Evolutionary conservation across 1,140 invertebrate genomes (phyloP), one percentile per base, ranked within the genome.

Genomic region (Orussus abietinus): DNA sequence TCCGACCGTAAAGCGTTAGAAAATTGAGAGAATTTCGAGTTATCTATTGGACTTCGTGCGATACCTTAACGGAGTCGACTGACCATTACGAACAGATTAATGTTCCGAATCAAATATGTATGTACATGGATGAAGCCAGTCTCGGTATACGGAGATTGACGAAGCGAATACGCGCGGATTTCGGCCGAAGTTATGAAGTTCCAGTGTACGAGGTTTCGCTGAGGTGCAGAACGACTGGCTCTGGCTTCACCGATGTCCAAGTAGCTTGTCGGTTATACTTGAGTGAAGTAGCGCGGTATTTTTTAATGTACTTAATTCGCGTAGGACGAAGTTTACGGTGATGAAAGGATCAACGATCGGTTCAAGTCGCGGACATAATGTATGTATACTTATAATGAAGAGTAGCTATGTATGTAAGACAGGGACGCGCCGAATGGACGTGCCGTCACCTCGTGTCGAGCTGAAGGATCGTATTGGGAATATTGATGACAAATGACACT

Each of bases 241-340:
- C 35, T 28, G 45, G 41, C 45, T 49, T 47, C 20, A 32, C 45
- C 45, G 29, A 40, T 17, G 32, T 31, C 39, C 37, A 30, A 40
- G 36, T 38, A 38, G 31, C 37, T 51, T 41, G 42, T 45, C 42
- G 36, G 26, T 56, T 50, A 30, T 26, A 35, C 35, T 49, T 46
- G 54, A 51, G 50, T 45, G 55, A 59, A 55, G 55, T 54, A 64
- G 59, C 57, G 51, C 57, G 56, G 60, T 67, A 67, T 66, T 66
- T 67, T 67, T 67, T 65, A 67, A 67, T 60, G 63, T 67, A 67
- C 64, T 67, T 67, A 66, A 64, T 55, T 51, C 55, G 55, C 42
- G 33, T 57, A 55, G 52, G 26, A 45, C 45, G 46, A 39, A 30
- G 10, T 26, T 25, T 25, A n/a, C 6, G 6, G 6, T 25, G 6